Conservation (phyloP, 2,888 invertebrate genomes). For the Abrostola triplasia region DNA sequence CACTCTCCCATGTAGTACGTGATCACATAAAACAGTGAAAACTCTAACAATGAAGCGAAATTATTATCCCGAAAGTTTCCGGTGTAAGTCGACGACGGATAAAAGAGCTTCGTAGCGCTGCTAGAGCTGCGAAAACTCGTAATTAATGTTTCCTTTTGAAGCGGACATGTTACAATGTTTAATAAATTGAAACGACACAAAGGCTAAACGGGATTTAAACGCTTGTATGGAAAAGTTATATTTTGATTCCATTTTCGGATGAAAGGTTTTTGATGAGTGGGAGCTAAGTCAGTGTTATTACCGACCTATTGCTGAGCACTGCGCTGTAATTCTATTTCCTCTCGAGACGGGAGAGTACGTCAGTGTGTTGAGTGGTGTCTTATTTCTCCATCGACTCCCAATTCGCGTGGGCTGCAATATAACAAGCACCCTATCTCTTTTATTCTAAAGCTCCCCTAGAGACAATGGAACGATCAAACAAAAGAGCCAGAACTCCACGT, state of each 20-base stretch:
- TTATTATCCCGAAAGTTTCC: conserved; percentile 34
- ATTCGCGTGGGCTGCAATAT: conserved; percentile 10
- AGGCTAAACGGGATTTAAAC: conserved; percentile 37
- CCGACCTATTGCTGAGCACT: too few species aligned
- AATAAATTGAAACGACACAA: conserved; percentile 38
- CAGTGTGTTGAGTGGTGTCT: not conserved
- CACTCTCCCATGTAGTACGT: not conserved
- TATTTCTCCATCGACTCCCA: conserved; percentile 13
- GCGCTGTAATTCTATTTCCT: not conserved
- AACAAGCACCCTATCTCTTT: conserved; percentile 3
- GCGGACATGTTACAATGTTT: conserved; percentile 36
- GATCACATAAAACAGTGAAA: conserved; percentile 16
- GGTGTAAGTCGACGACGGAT: conserved; percentile 23
- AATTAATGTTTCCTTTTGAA: conserved; percentile 47
- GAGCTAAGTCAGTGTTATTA: not conserved
- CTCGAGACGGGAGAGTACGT: not conserved
- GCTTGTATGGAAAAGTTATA: conserved; percentile 24
- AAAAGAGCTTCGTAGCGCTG: conserved; percentile 13
- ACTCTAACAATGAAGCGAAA: conserved; percentile 31
- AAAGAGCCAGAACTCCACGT: conserved; percentile 19
- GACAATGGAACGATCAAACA: conserved; percentile 45
- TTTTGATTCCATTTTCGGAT: conserved; percentile 23
- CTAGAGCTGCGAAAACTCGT: conserved; percentile 27
- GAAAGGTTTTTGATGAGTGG: conserved; percentile 17
- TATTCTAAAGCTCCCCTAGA: conserved; percentile 4